Percentiles rank a stretch among this genome's conserved stretches.
Evolutionary conservation across 1,140 invertebrate species (phyloP).

Genomic region (Chelonus insularis): DNA sequence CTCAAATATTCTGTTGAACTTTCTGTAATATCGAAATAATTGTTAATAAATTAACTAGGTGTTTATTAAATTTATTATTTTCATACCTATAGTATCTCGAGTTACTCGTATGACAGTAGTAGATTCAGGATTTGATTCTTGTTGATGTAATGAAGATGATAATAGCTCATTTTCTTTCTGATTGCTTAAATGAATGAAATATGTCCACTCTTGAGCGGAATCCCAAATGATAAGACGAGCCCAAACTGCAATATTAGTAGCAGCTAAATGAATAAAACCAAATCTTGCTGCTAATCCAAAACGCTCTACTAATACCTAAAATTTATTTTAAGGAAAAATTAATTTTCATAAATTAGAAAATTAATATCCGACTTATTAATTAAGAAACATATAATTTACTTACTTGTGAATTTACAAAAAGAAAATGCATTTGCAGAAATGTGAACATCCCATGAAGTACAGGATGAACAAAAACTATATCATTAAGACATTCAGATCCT

Average conservation of each 20-base stretch:
- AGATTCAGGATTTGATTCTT: conserved; percentile 55
- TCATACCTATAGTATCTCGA: no score
- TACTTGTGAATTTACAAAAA: conserved; percentile 73
- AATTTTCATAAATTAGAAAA: no score
- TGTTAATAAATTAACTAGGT: background rate
- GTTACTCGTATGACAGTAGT: conserved; percentile 26
- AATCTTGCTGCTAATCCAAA: conserved; percentile 63
- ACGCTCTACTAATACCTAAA: conserved; percentile 63
- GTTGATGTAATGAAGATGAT: conserved; percentile 56
- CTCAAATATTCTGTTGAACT: conserved; percentile 6
- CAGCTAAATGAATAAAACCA: conserved; percentile 66
- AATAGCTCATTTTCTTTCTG: conserved; percentile 43
- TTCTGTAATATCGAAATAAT: conserved; percentile 14
- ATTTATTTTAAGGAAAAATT: background rate
- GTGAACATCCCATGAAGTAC: conserved; percentile 71
- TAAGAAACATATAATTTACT: conserved; percentile 20
- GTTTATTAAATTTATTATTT: background rate
- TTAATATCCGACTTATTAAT: background rate
- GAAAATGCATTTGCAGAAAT: conserved; percentile 72
- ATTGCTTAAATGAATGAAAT: conserved; percentile 60
- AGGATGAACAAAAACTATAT: conserved; percentile 66
- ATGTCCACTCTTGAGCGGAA: conserved; percentile 62
- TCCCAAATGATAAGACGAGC: conserved; percentile 67
- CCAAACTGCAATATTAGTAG: conserved; percentile 67
- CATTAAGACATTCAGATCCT: conserved; percentile 61